These are phyloP conservation scores for Simalia tracyae DNA, from an alignment of 2,797 vertebrate genomes.

Conservation along the genomic window DNA sequence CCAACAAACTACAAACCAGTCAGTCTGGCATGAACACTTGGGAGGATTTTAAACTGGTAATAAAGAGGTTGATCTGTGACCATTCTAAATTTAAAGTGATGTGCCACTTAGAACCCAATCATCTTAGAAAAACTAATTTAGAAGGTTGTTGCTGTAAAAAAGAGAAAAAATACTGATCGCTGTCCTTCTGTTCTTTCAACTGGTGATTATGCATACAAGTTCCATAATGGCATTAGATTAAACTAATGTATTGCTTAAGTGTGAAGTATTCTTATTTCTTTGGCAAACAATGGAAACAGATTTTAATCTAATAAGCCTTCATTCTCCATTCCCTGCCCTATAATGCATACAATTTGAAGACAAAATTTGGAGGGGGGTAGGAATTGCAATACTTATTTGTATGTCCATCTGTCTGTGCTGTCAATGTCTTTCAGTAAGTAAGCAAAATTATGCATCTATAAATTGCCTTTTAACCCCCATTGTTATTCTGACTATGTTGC, in stretches of 20 bases:
- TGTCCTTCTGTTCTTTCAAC: no score
- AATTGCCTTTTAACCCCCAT: background rate
- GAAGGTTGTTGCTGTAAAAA: no score
- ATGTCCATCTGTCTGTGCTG: conserved; percentile 16
- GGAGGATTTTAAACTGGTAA: no score
- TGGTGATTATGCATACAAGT: no score
- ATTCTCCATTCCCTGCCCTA: conserved; percentile 33
- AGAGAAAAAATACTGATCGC: no score
- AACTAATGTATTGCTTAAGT: background rate
- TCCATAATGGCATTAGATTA: no score
- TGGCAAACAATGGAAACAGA: background rate
- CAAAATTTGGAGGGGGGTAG: background rate
- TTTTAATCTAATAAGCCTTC: background rate
- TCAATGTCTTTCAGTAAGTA: conserved; percentile 9
- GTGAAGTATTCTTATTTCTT: background rate
- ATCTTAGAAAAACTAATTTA: no score
- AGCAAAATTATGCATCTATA: background rate
- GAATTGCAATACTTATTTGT: background rate
- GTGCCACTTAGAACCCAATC: no score
- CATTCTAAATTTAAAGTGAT: no score
- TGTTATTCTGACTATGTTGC: background rate
- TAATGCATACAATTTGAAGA: background rate
- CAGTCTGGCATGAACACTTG: no score
- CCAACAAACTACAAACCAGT: no score
- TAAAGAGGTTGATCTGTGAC: no score